phyloP scores from a whole-genome alignment of 2,888 invertebrate species.

The Siphonodentalium dalli region DNA sequence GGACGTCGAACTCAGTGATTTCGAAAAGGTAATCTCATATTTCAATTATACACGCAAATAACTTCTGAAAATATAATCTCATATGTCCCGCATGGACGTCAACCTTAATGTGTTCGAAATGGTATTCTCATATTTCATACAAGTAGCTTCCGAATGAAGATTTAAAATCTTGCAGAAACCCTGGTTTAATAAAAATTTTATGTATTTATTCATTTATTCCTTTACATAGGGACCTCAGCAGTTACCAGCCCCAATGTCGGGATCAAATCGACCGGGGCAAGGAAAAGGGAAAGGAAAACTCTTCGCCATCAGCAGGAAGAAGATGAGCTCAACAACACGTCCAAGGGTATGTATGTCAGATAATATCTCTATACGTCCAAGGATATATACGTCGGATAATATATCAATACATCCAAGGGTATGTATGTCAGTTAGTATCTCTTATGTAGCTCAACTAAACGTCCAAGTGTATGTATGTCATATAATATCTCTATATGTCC shows the following conservation, averaged over 20 bases:
- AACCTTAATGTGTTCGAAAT: slow-evolving; percentile 54
- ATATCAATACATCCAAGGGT: slow-evolving; percentile 43
- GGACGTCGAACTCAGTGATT: slow-evolving; percentile 57
- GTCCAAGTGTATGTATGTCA: not conserved
- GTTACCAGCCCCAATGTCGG: slow-evolving; percentile 30
- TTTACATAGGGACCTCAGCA: too few relatives aligned
- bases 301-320: slow-evolving; percentile 50
- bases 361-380: not conserved
- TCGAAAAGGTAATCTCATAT: slow-evolving; percentile 59
- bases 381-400: not conserved
- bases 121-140: too few relatives aligned
- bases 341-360: slow-evolving; percentile 42
- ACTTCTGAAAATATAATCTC: slow-evolving; percentile 55
- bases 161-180: too few relatives aligned
- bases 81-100: slow-evolving; percentile 63
- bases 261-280: slow-evolving; percentile 22
- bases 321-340: slow-evolving; percentile 46
- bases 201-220: too few relatives aligned
- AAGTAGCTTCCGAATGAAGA: too few relatives aligned
- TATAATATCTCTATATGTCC: slow-evolving; percentile 29
- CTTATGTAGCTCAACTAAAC: not conserved
- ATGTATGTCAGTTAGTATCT: slow-evolving; percentile 8
- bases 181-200: too few relatives aligned
- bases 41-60: slow-evolving; percentile 63
- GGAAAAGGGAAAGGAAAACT: slow-evolving; percentile 42